Evolutionary conservation across 2,888 invertebrate genomes (phyloP), one percentile per base, ranked within the genome.

Genomic region (Acronicta aceris): DNA sequence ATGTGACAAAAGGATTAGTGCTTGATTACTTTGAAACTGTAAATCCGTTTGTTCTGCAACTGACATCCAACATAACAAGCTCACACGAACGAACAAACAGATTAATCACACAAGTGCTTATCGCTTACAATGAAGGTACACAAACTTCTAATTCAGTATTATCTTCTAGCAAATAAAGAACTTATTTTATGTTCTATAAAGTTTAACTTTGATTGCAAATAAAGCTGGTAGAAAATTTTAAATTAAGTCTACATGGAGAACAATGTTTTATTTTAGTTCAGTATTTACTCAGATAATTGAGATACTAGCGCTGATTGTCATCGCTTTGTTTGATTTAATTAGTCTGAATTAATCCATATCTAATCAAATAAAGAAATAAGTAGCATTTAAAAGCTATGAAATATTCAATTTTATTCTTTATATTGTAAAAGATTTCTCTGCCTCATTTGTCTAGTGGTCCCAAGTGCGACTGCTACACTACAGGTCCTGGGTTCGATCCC

Each of bases 131-230:
- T 36, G 15, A 27, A 54, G 38, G 27, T 21, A 57, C 36, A 54
- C 40, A 54, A 59, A 59, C 68, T 50, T 56, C 38, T 0, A 48
- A 49, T 58, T 41, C 50, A 72, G 46, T 45, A 42, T 17, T 50
- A 42, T 25, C 33, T 49, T 43, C 40, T 50, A 59, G 45, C 54
- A 58, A 74, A 66, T 60, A 56, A 43, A n/a, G 49, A 49, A 59
- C 71, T 53, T 70, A 13, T 43, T 7, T 0, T 0, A 4, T 45
- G 8, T n/a, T 1, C 0, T 6, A 45, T 58, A 60, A 63, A 63
- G 59, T 74, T 62, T 47, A 53, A 30, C 42, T 59, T 70, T 45
- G 21, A 70, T 55, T 65, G 56, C 10, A 30, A 69, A 61, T 9
- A 9, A 43, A 64, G 21, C 38, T 15, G 27, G 17, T 42, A 42